These are phyloP conservation scores for Cassiopea xamachana DNA, from an alignment of 30 jellyfish, hydroid and myxozoan species.

Conservation along the genomic window DNA sequence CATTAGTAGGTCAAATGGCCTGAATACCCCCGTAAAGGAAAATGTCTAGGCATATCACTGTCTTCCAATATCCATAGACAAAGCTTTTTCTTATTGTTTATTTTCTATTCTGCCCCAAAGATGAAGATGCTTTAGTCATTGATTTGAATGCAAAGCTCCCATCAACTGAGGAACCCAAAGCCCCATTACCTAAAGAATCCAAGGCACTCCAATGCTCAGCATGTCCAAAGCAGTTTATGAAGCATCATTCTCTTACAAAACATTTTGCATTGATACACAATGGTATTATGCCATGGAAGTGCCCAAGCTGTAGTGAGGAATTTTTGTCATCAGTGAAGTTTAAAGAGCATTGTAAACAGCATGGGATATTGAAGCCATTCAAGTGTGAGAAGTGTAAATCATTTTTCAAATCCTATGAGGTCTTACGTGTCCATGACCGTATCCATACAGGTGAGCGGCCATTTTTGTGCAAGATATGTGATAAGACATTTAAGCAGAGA, in stretches of 20 bases:
- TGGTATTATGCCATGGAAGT: conserved; percentile 51
- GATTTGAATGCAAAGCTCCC: too few species aligned
- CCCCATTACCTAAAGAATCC: neutral
- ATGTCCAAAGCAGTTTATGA: conserved; percentile 38
- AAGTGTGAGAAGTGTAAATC: conserved; percentile 55
- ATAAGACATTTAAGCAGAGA: conserved; percentile 67
- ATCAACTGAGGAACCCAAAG: neutral
- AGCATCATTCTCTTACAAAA: conserved; percentile 23
- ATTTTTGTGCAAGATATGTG: conserved; percentile 45
- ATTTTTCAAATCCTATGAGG: conserved; percentile 38
- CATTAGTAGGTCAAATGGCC: too few species aligned
- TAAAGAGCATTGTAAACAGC: conserved; percentile 74
- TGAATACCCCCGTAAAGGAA: too few species aligned
- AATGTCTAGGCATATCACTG: too few species aligned
- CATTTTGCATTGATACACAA: conserved; percentile 39
- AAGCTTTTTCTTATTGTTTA: too few species aligned
- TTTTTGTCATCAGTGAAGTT: conserved; percentile 48
- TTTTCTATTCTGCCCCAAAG: too few species aligned
- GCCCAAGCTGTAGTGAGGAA: conserved; percentile 32
- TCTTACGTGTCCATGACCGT: conserved; percentile 75
- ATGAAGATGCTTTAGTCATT: too few species aligned
- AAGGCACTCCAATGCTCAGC: conserved; percentile 20
- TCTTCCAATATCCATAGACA: too few species aligned
- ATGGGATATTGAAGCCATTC: conserved; percentile 78
- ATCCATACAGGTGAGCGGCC: conserved; percentile 79